A percentile compares a stretch with the other conserved stretches of the same genome.
phyloP scores from a whole-genome alignment of 2,113 vertebrate genomes.

The Sterna hirundo region DNA sequence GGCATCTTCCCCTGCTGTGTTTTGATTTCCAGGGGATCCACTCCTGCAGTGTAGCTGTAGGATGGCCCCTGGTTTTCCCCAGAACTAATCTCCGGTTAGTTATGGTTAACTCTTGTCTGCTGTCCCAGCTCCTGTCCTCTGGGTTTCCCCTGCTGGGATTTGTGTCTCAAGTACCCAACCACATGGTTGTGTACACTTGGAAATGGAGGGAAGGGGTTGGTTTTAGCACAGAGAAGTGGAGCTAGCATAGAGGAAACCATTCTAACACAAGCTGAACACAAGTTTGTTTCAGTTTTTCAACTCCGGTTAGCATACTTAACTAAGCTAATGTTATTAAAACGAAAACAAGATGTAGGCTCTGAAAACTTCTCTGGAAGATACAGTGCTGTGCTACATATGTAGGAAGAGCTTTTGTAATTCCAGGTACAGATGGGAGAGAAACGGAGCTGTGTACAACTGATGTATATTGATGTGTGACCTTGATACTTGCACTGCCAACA shows the following conservation, averaged over 20 bases:
- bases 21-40: not conserved
- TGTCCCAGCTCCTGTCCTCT: not conserved
- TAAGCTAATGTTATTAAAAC: not conserved
- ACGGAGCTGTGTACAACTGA: not conserved
- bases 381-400: not conserved
- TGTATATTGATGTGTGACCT: not conserved
- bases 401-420: constrained; percentile 6
- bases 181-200: not conserved
- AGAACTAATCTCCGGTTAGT: not conserved
- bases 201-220: not conserved
- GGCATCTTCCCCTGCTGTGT: not conserved
- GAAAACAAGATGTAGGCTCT: not conserved
- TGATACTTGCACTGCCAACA: not conserved
- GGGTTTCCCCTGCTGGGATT: not conserved
- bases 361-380: not conserved
- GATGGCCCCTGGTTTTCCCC: not conserved
- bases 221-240: not conserved
- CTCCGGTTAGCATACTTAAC: not conserved
- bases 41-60: not conserved
- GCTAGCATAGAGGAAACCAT: not conserved
- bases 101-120: not conserved
- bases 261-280: not conserved
- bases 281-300: not conserved
- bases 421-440: not conserved
- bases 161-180: not conserved